Evolutionary conservation across 2,113 vertebrate species (phyloP).

Genomic region (Rhagologus leucostigma): DNA sequence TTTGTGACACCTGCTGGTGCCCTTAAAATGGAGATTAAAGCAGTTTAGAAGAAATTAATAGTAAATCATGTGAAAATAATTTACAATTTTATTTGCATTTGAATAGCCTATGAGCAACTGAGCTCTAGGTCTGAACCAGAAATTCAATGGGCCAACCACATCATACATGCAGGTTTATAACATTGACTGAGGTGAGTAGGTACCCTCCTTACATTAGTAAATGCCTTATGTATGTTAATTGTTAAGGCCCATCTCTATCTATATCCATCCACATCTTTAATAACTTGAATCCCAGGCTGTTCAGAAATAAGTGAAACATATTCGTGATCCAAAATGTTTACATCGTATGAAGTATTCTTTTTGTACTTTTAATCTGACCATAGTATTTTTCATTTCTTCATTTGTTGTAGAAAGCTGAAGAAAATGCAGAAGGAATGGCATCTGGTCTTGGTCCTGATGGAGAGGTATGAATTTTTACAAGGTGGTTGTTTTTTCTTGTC

Average conservation of each 20-base stretch:
- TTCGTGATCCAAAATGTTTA: not conserved
- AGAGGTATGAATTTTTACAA: slow-evolving; percentile 78
- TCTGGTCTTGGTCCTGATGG: slow-evolving; percentile 90
- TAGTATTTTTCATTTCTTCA: not conserved
- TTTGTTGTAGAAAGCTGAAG: slow-evolving; percentile 84
- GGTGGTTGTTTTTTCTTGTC: not conserved
- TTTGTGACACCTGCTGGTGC: not conserved
- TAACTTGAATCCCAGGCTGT: not conserved
- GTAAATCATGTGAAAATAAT: not conserved
- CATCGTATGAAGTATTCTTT: not conserved
- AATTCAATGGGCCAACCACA: not conserved
- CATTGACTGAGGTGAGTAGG: not conserved
- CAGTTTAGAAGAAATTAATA: not conserved
- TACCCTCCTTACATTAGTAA: not conserved
- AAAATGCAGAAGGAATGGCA: slow-evolving; percentile 86
- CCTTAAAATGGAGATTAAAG: not conserved
- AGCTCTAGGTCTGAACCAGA: not conserved
- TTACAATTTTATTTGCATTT: not conserved
- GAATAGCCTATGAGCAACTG: not conserved
- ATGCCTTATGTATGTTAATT: not conserved
- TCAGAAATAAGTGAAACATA: not conserved
- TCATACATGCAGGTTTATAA: not conserved
- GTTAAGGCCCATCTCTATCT: not conserved
- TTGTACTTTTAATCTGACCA: not conserved
- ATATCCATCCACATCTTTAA: not conserved